Evolutionary conservation across 1,140 invertebrate species (phyloP), one percentile per base, ranked within the genome.

Genomic region (Archegozetes longisetosus): DNA sequence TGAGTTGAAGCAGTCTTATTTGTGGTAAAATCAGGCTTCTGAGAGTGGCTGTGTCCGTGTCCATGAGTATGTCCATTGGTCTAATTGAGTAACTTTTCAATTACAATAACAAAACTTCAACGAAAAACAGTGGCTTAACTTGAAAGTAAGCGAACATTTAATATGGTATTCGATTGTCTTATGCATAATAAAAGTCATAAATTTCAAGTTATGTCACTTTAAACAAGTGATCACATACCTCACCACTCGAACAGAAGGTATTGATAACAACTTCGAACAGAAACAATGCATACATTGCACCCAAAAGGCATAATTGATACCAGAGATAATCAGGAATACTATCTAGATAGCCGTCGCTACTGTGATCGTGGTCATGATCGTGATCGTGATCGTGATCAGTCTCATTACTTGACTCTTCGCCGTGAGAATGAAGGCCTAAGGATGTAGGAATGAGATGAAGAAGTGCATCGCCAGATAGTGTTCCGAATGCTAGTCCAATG

Each of bases 401-500:
- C 12, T 56, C 63, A 3, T 59, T 60, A 14, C 66, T 63, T 1
- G 29, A 63, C 52, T 68, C 67, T 3, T 26, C 24, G 4, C 57
- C 62, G 47, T 65, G 62, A 2, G 53, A 61, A 49, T 64, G 62
- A 32, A 68, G 28, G 12, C 68, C 69, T 48, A 70, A 61, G 13
- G 66, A 65, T 66, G 70, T 49, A 17, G 75, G 75, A 24, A 76
- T 66, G 1, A 77, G 68, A 68, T 77, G 75, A 1, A 76, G 58
- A 0, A 77, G 20, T 27, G 74, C 70, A 63, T 76, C 75, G 12
- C 71, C 68, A 47, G 67, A 60, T 23, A 77, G 61, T 1, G 72
- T 73, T 4, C 75, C 74, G n/a, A 75, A 73, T 32, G 72, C 73
- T 22, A 77, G 63, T 12, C 70, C 74, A 17, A 74, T 64, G 49